phyloP scores from a whole-genome alignment of 64 coral and sea anemone species.

The Hydrozoanthus tunicans region DNA sequence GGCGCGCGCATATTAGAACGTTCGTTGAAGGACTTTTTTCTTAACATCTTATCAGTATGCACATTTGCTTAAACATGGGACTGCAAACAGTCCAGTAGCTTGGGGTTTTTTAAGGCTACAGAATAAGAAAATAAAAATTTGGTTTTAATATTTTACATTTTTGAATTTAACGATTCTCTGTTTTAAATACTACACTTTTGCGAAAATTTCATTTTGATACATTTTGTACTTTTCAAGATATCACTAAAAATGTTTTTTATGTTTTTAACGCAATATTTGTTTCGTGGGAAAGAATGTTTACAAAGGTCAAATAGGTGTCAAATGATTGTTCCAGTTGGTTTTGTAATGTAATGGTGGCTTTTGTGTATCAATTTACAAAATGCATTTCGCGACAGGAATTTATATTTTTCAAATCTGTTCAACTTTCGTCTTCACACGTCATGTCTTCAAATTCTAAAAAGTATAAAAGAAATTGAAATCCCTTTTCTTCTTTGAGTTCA shows the following conservation, averaged over 20 bases:
- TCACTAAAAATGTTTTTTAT: background rate
- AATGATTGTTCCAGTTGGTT: too few relatives aligned
- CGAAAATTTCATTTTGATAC: background rate
- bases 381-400: background rate
- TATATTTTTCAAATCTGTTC: background rate
- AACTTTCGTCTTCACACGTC: background rate
- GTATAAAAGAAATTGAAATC: background rate
- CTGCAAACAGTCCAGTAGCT: too few relatives aligned
- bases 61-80: too few relatives aligned
- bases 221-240: background rate
- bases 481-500: background rate
- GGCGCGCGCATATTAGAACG: too few relatives aligned
- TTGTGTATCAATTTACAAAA: background rate
- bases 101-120: background rate
- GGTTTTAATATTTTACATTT: background rate
- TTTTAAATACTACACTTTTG: background rate
- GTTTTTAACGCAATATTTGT: background rate
- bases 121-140: background rate
- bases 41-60: too few relatives aligned
- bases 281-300: too few relatives aligned
- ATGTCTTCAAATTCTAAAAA: conserved; percentile 11
- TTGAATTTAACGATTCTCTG: background rate
- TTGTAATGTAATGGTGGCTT: background rate
- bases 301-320: too few relatives aligned
- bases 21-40: too few relatives aligned